Evolutionary conservation across 2,113 vertebrate species (phyloP), one percentile per base, ranked within the genome.

Genomic region (Alaudala cheleensis): DNA sequence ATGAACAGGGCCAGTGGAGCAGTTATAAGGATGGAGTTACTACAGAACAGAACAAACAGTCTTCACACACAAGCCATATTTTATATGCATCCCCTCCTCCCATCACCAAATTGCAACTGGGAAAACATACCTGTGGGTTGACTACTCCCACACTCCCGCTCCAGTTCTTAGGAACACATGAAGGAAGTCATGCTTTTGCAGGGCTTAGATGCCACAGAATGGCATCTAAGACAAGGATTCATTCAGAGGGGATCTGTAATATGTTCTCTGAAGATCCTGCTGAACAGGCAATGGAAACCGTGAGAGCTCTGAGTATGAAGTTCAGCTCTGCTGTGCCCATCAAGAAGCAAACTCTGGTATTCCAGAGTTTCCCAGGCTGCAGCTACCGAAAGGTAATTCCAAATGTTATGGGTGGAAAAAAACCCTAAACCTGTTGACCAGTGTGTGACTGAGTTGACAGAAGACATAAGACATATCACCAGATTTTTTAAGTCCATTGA

Each of bases 111-210:
- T 3, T 89, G 51, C 76, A 80, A 79, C 86, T 44, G 37, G 44
- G 70, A 94, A 96, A 96, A 96, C 91, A 94, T 90, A 33, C 83
- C 66, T 91, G 49, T 81, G 88, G 80, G 80, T 7, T 92, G 74
- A 92, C 12, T 54, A 70, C 25, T 74, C 86, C 90, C 86, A 91
- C 84, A 90, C n/a, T 84, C 47, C 44, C 85, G 66, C 51, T 81
- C 54, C 37, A 69, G 80, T 49, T 61, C 92, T 94, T 76, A 71
- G 67, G 67, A 92, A 54, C 40, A 44, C 70, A 74, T 45, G 87
- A 90, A 70, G 77, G 74, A 44, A 81, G 54, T 66, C 70, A 51
- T 73, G 73, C 65, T 82, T 86, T 65, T 47, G 66, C 58, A 64
- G 49, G 14, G 16, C 47, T 85, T n/a, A n/a, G n/a, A n/a, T n/a